These are phyloP conservation scores for Harlomillsia oculata DNA, from an alignment of 1,140 invertebrate genomes.

Conservation along the genomic window DNA sequence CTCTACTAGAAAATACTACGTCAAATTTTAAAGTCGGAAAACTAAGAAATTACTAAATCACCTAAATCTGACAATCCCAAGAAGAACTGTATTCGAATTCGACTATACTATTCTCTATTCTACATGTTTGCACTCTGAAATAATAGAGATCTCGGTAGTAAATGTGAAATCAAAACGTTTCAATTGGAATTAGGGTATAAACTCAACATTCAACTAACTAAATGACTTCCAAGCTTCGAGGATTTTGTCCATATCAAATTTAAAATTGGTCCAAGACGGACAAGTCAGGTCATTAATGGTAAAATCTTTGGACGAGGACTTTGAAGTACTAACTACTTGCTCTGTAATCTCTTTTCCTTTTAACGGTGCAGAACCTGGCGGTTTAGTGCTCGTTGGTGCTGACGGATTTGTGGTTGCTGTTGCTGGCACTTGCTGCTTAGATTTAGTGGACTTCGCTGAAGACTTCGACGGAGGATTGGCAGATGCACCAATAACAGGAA, in stretches of 20 bases:
- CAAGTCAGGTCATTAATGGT: not conserved
- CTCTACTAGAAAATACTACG: too few species aligned
- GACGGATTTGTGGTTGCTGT: not conserved
- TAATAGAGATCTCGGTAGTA: not conserved
- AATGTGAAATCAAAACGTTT: not conserved
- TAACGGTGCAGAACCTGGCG: not conserved
- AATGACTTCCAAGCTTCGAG: not conserved
- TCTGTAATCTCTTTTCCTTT: not conserved
- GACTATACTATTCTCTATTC: not conserved
- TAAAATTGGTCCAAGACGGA: conserved; percentile 24
- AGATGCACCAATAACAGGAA: too few species aligned
- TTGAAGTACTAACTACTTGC: not conserved
- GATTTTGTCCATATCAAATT: conserved; percentile 9
- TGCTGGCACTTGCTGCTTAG: not conserved
- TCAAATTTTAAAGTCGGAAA: too few species aligned
- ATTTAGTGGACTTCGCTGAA: too few species aligned
- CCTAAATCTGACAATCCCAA: too few species aligned
- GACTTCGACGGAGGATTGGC: too few species aligned
- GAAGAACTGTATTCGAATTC: too few species aligned
- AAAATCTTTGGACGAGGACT: too few species aligned
- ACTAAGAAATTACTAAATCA: too few species aligned
- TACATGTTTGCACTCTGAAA: not conserved
- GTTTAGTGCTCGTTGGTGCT: not conserved
- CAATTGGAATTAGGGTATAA: not conserved
- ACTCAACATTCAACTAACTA: not conserved